Percentiles rank a stretch among this genome's conserved stretches.
phyloP scores from a whole-genome alignment of 2,888 invertebrate genomes.

The Limnephilus marmoratus region DNA sequence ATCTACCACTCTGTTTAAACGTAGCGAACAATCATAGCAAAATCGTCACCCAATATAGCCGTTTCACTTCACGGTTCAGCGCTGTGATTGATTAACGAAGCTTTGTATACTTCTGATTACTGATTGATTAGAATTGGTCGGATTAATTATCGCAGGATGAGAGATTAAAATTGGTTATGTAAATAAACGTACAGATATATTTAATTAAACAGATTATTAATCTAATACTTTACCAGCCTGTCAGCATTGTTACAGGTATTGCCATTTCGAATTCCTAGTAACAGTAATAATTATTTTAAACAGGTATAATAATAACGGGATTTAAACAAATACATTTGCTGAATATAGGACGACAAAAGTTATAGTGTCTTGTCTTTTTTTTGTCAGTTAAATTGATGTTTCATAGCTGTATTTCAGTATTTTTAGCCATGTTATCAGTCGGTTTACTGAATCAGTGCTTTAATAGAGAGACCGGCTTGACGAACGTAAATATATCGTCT shows the following conservation, averaged over 20 bases:
- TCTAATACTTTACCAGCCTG: background rate
- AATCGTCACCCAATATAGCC: background rate
- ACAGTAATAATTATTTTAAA: background rate
- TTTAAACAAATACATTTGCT: too few species aligned
- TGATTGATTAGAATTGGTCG: background rate
- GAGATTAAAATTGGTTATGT: background rate
- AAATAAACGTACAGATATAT: background rate
- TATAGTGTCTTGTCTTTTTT: too few species aligned
- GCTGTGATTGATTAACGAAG: background rate
- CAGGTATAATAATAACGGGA: too few species aligned
- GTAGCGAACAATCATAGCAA: background rate
- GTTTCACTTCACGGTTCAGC: background rate
- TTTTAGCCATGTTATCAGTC: too few species aligned
- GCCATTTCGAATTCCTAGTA: background rate
- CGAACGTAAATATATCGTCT: too few species aligned
- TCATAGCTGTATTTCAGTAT: too few species aligned
- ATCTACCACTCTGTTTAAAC: background rate
- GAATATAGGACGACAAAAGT: too few species aligned
- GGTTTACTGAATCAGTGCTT: too few species aligned
- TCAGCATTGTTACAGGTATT: background rate
- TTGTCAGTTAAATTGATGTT: too few species aligned
- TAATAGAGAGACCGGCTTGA: too few species aligned
- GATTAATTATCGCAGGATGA: background rate
- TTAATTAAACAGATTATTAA: background rate
- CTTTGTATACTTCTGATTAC: background rate